Evolutionary conservation across 2,888 invertebrate genomes (phyloP), one percentile per base, ranked within the genome.

Genomic region (Sturmia bella): DNA sequence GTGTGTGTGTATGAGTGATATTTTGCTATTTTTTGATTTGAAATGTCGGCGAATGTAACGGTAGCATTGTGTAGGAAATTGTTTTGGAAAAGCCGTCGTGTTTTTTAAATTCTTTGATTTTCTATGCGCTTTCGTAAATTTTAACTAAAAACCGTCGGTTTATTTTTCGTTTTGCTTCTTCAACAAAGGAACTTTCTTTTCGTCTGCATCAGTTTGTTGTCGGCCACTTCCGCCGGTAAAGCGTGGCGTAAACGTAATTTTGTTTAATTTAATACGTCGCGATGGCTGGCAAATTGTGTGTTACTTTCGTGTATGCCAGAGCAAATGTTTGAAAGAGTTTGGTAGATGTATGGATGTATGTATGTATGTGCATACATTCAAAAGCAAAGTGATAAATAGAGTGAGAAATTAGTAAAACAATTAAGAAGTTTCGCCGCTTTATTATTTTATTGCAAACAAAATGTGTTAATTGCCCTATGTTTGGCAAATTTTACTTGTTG

Each of bases 221-320:
- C 15, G 15, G 15, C 5, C 6, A 45, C 27, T 50, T 45, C 74
- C 78, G 78, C 66, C 78, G 78, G 78, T 66, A 72, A 19, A 41
- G 50, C 64, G 37, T 64, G 48, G 56, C 64, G 64, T 72, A 27
- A 72, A 64, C 64, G 77, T 72, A 72, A 72, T 57, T 9, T 19
- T 21, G 41, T 37, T 50, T 27, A 27, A 59, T 45, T 45, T 17
- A 45, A 45, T 9, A 57, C 32, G 32, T 32, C 1, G 3, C 1
- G 32, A 32, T 32, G 32, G 32, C 32, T 32, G 32, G 32, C 32
- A 32, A 32, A 32, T 7, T 1, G 32, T 32, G 32, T 32, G 32
- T 32, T 32, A n/a, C n/a, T 32, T 32, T 32, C 7, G 5, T 32
- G 1, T 32, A 27, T 4, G 27, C 6, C 27, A 27, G 27, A 27